phyloP scores from a whole-genome alignment of 2,888 invertebrate species.

The Maniola hyperantus region DNA sequence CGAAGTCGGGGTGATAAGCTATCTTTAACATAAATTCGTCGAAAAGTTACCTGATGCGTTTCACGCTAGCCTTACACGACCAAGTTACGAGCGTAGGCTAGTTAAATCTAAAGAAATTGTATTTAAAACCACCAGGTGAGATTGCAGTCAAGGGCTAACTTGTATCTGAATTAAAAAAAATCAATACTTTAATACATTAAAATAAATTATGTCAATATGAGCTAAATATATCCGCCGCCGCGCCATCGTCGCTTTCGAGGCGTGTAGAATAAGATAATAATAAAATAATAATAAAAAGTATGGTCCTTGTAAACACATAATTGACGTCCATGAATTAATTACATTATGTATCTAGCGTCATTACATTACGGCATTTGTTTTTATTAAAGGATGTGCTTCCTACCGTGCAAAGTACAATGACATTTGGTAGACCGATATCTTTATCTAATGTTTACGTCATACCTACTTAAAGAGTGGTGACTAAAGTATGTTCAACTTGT shows the following conservation, averaged over 20 bases:
- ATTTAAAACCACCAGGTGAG: no score
- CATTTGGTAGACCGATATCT: slow-evolving; percentile 3
- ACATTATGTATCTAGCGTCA: slow-evolving; percentile 14
- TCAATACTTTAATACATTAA: neutral
- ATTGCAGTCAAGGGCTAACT: no score
- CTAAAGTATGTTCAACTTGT: no score
- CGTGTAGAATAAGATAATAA: slow-evolving; percentile 24
- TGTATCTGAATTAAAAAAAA: no score
- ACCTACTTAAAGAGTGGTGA: neutral
- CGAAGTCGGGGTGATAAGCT: no score
- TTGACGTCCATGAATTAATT: slow-evolving; percentile 27
- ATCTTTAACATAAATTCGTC: no score
- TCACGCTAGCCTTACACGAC: no score
- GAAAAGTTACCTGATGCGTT: no score
- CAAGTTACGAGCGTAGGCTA: no score
- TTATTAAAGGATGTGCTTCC: slow-evolving; percentile 12
- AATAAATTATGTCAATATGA: neutral
- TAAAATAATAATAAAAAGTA: slow-evolving; percentile 1
- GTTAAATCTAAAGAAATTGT: no score
- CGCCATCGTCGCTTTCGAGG: slow-evolving; percentile 16
- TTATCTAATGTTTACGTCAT: slow-evolving; percentile 2
- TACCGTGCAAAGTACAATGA: slow-evolving; percentile 4
- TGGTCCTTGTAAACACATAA: slow-evolving; percentile 27
- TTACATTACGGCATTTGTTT: slow-evolving; percentile 18
- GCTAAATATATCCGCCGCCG: slow-evolving; percentile 21